Conservation (phyloP, 2,888 invertebrate genomes). For the Fragum sueziense region DNA sequence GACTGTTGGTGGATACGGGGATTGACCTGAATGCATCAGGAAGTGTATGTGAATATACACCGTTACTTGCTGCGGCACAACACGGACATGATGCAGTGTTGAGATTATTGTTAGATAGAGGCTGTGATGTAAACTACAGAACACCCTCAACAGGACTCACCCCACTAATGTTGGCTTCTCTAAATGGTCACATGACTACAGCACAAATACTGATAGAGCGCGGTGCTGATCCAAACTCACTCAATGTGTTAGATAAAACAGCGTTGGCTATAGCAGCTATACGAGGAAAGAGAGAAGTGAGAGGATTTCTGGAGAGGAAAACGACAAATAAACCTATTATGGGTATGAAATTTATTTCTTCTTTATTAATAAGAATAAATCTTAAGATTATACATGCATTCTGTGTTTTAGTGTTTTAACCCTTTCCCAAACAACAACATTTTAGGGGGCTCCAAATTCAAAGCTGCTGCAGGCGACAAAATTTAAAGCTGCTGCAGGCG, state of each 20-base stretch:
- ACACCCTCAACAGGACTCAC: constrained; percentile 80
- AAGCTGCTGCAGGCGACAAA: too few relatives aligned
- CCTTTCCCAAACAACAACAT: background rate
- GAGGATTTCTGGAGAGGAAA: constrained; percentile 80
- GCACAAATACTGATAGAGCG: constrained; percentile 81
- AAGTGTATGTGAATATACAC: constrained; percentile 79
- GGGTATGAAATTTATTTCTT: constrained; percentile 47
- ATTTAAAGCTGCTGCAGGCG: too few relatives aligned
- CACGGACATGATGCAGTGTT: constrained; percentile 82
- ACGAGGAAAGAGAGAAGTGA: constrained; percentile 77
- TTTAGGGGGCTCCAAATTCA: too few relatives aligned
- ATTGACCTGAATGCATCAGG: constrained; percentile 75
- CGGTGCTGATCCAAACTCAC: constrained; percentile 81
- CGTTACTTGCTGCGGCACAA: constrained; percentile 80
- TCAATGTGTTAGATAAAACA: constrained; percentile 80
- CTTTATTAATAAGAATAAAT: too few relatives aligned
- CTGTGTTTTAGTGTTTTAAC: too few relatives aligned
- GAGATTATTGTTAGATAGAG: constrained; percentile 78
- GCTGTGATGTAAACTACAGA: constrained; percentile 79
- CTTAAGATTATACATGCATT: too few relatives aligned
- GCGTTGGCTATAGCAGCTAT: constrained; percentile 81
- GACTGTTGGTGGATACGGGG: constrained; percentile 79
- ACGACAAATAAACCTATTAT: constrained; percentile 79
- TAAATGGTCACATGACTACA: constrained; percentile 82
- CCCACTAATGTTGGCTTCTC: constrained; percentile 82